phyloP scores from a whole-genome alignment of 1,140 invertebrate species.

The Drosophila navojoa region DNA sequence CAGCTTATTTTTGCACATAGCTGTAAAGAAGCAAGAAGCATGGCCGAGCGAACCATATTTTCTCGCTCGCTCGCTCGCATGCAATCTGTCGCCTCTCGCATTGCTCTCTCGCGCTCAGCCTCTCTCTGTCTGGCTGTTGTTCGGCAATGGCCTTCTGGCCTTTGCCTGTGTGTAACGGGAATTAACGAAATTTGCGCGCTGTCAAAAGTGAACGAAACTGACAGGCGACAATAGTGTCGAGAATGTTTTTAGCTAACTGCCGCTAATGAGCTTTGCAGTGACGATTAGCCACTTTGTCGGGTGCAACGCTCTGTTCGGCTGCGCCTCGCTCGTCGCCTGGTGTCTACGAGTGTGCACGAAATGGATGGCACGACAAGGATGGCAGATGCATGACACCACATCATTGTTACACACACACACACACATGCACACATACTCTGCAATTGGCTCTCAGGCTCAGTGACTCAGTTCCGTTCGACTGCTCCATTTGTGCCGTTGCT shows the following conservation, averaged over 20 bases:
- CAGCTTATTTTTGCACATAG: slow-evolving; percentile 46
- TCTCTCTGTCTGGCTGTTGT: not conserved
- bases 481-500: slow-evolving; percentile 6
- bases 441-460: slow-evolving; percentile 34
- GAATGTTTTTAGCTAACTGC: slow-evolving; percentile 3
- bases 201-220: slow-evolving; percentile 51
- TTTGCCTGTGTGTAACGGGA: not conserved
- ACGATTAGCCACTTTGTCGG: not conserved
- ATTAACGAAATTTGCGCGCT: slow-evolving; percentile 19
- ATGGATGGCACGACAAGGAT: slow-evolving; percentile 6
- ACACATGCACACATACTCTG: slow-evolving; percentile 1
- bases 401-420: slow-evolving; percentile 7
- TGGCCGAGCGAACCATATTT: slow-evolving; percentile 64
- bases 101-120: slow-evolving; percentile 6
- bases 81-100: not conserved
- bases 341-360: not conserved
- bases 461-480: slow-evolving; percentile 23
- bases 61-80: slow-evolving; percentile 7
- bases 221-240: slow-evolving; percentile 56
- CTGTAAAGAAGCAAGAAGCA: slow-evolving; percentile 55
- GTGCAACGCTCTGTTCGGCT: slow-evolving; percentile 5
- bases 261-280: slow-evolving; percentile 19
- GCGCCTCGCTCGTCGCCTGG: slow-evolving; percentile 33
- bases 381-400: slow-evolving; percentile 1
- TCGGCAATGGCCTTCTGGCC: slow-evolving; percentile 2